These are phyloP conservation scores for Pollenia griseotomentosa DNA, from an alignment of 2,888 invertebrate genomes.

Conservation along the genomic window DNA sequence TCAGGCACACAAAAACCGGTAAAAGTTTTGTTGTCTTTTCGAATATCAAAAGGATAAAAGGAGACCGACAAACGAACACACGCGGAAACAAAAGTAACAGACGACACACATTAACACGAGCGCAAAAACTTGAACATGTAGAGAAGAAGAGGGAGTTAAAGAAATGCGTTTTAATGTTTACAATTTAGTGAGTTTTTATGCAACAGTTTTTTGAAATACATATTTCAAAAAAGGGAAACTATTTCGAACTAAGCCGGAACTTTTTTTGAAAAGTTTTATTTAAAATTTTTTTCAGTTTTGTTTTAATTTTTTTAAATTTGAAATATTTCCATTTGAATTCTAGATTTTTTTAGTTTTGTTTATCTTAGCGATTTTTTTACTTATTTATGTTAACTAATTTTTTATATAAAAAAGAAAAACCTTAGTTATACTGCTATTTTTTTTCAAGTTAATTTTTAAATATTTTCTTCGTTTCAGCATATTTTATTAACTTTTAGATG, in stretches of 20 bases:
- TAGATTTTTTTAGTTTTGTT: too few relatives aligned
- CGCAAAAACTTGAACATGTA: neutral
- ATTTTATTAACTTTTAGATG: too few relatives aligned
- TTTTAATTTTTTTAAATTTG: neutral
- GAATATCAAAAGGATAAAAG: neutral
- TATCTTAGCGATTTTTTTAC: too few relatives aligned
- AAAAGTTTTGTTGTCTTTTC: neutral
- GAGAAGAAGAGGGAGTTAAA: neutral
- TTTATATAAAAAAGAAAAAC: too few relatives aligned
- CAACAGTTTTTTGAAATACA: too few relatives aligned
- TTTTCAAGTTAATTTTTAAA: too few relatives aligned
- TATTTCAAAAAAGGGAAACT: too few relatives aligned
- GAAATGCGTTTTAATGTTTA: neutral
- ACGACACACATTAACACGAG: neutral
- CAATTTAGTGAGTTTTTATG: constrained; percentile 2
- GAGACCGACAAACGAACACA: neutral
- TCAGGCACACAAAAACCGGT: neutral
- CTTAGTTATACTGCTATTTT: too few relatives aligned
- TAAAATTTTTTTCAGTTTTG: neutral
- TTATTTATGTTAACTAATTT: too few relatives aligned
- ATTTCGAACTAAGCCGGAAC: too few relatives aligned
- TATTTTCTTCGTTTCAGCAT: too few relatives aligned
- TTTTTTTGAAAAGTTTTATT: neutral
- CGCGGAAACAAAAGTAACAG: neutral
- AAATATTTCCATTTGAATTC: too few relatives aligned